phyloP scores from a whole-genome alignment of 1,140 invertebrate species.

The Saccostrea echinata region DNA sequence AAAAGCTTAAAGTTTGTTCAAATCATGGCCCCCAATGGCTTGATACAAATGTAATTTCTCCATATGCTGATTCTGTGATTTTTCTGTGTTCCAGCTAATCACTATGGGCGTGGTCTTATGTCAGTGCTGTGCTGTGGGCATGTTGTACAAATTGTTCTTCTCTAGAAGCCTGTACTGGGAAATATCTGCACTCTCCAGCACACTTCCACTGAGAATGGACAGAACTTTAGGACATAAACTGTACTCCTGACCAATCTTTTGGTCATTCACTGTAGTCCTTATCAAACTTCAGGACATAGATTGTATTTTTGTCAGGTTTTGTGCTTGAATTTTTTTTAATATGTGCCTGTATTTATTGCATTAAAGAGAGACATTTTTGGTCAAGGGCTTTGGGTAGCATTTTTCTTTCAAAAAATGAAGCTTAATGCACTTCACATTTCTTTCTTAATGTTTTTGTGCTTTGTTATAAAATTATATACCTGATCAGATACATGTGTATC shows the following conservation, averaged over 20 bases:
- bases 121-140: slow-evolving; percentile 72
- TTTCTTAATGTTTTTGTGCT: background rate
- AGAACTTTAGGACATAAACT: slow-evolving; percentile 70
- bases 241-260: slow-evolving; percentile 70
- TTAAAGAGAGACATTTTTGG: background rate
- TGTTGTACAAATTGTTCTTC: slow-evolving; percentile 75
- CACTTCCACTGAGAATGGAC: slow-evolving; percentile 73
- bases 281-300: no score
- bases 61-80: no score
- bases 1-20: no score
- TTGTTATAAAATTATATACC: background rate
- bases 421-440: background rate
- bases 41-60: no score
- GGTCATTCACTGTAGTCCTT: background rate
- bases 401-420: background rate
- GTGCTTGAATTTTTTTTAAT: background rate
- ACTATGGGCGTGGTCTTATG: slow-evolving; percentile 76
- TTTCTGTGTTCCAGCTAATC: slow-evolving; percentile 70
- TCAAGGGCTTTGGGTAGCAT: background rate
- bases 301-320: background rate
- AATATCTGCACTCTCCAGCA: slow-evolving; percentile 75
- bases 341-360: background rate
- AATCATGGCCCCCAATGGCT: no score
- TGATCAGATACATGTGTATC: no score
- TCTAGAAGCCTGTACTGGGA: slow-evolving; percentile 78